Evolutionary conservation across 1,140 invertebrate species (phyloP).

Genomic region (Meloidogyne exigua): DNA sequence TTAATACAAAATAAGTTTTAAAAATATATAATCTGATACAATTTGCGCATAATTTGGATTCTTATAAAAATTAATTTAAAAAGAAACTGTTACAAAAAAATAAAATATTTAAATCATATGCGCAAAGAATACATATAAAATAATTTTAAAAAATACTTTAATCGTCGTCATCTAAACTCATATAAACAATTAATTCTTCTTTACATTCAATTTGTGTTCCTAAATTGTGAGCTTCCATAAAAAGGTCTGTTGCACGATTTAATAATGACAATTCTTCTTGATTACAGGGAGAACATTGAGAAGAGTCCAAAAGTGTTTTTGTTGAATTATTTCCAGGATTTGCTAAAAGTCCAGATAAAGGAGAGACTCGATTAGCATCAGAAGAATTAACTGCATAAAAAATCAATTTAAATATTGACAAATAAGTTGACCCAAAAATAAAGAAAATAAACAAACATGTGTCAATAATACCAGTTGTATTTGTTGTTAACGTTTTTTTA

Average conservation of each 20-base stretch:
- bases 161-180: constrained; percentile 10
- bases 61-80: no score
- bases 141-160: background rate
- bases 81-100: background rate
- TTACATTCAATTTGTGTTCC: constrained; percentile 35
- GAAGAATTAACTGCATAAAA: background rate
- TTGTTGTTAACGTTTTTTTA: background rate
- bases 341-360: constrained; percentile 3
- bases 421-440: no score
- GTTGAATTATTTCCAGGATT: background rate
- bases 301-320: constrained; percentile 5
- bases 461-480: background rate
- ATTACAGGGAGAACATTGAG: background rate
- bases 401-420: no score
- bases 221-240: constrained; percentile 12
- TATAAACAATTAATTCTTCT: constrained; percentile 28
- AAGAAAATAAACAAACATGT: no score
- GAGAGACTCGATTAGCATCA: background rate
- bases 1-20: no score
- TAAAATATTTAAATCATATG: background rate
- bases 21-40: no score
- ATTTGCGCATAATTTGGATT: no score
- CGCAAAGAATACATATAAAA: background rate
- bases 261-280: constrained; percentile 24
- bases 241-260: constrained; percentile 8